phyloP scores from a whole-genome alignment of 2,797 vertebrate genomes.

The Sphaeramia orbicularis region DNA sequence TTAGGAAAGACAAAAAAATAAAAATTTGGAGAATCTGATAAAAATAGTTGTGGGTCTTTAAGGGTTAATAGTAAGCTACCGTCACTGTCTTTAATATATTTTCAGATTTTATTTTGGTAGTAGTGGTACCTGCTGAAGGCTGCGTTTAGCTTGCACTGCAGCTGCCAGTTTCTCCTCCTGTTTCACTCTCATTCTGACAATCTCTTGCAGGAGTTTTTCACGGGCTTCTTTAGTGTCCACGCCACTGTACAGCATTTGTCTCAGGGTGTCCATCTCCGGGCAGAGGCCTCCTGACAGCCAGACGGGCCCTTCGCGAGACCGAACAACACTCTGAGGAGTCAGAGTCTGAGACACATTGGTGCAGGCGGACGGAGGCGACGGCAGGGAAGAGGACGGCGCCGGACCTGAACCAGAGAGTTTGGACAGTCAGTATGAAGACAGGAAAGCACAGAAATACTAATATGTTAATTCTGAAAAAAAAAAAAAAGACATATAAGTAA shows the following conservation, averaged over 20 bases:
- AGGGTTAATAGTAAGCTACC: too few relatives aligned
- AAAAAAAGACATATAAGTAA: too few relatives aligned
- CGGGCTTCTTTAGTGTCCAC: constrained; percentile 94
- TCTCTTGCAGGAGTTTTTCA: constrained; percentile 96
- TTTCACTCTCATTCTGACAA: constrained; percentile 94
- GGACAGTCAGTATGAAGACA: neutral
- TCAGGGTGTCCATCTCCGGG: constrained; percentile 92
- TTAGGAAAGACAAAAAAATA: too few relatives aligned
- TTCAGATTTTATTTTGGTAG: neutral
- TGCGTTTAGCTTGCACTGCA: constrained; percentile 94
- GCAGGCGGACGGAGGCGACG: constrained; percentile 86
- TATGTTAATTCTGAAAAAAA: neutral
- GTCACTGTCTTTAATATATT: neutral
- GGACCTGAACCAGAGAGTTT: constrained; percentile 58
- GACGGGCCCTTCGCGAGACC: constrained; percentile 56
- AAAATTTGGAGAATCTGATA: too few relatives aligned
- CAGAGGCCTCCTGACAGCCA: constrained; percentile 72
- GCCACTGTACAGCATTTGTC: constrained; percentile 92
- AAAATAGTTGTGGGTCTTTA: too few relatives aligned
- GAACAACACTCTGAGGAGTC: constrained; percentile 79
- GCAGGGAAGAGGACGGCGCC: constrained; percentile 53
- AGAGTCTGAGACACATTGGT: constrained; percentile 88
- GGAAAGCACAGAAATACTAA: neutral
- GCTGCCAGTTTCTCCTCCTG: constrained; percentile 95
- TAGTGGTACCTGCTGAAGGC: constrained; percentile 92